Percentiles rank a stretch among this genome's conserved stretches.
Evolutionary conservation across 2,113 vertebrate species (phyloP).

Genomic region (Neoarius graeffei): DNA sequence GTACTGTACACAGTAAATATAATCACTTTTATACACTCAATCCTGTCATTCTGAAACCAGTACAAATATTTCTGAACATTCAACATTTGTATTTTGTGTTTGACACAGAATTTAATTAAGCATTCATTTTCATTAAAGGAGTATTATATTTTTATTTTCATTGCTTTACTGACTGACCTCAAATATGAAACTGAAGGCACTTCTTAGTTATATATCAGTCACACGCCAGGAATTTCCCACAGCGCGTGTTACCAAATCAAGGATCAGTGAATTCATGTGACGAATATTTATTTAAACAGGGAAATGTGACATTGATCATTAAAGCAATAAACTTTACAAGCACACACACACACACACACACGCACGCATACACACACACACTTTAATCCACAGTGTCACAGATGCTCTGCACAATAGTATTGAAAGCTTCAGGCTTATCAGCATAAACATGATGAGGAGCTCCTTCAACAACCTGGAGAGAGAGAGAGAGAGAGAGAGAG

Average conservation of each 20-base stretch:
- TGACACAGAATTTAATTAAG: not conserved
- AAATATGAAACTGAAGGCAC: not conserved
- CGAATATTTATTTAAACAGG: slow-evolving; percentile 5
- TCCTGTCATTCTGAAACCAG: not conserved
- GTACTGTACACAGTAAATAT: not conserved
- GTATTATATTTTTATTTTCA: not conserved
- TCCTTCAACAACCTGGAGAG: slow-evolving; percentile 75
- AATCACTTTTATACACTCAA: not conserved
- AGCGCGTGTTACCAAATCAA: not conserved
- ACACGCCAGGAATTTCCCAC: not conserved
- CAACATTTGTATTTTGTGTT: not conserved
- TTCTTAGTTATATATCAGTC: not conserved
- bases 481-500: not conserved
- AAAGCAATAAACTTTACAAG: slow-evolving; percentile 4
- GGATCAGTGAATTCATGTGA: not conserved
- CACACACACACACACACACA: not conserved
- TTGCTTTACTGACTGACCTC: not conserved
- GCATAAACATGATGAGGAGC: slow-evolving; percentile 89
- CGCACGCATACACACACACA: slow-evolving; percentile 3
- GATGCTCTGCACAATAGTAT: slow-evolving; percentile 78
- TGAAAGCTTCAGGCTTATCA: slow-evolving; percentile 85
- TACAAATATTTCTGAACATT: not conserved
- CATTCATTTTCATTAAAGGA: not conserved
- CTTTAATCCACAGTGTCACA: slow-evolving; percentile 78
- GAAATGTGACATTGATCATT: not conserved